Evolutionary conservation across 2,113 vertebrate species (phyloP).

Genomic region (Thalassoma bifasciatum): DNA sequence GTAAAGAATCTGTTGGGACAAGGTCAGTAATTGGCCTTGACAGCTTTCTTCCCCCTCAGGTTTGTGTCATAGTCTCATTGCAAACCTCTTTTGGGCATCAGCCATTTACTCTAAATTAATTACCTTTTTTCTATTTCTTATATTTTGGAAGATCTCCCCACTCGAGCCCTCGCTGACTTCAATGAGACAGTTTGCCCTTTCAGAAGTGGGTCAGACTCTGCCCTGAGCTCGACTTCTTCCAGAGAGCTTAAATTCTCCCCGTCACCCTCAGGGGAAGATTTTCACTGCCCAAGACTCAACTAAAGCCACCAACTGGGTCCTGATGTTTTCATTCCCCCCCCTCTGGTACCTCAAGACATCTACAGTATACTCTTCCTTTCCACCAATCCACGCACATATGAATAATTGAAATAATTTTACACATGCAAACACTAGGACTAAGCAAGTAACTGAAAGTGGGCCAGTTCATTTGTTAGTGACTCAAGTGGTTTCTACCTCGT

Average conservation of each 20-base stretch:
- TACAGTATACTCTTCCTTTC: neutral
- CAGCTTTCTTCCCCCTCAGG: neutral
- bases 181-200: constrained; percentile 42
- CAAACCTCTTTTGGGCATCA: neutral
- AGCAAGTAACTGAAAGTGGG: constrained; percentile 24
- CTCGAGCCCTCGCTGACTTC: constrained; percentile 8
- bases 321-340: constrained; percentile 28
- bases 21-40: neutral
- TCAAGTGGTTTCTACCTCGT: constrained; percentile 4
- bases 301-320: constrained; percentile 16
- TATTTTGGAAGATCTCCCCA: constrained; percentile 15
- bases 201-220: constrained; percentile 55
- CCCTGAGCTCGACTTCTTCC: constrained; percentile 40
- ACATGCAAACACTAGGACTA: neutral
- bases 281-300: constrained; percentile 28
- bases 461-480: constrained; percentile 24
- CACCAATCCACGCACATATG: neutral
- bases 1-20: neutral
- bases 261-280: constrained; percentile 24
- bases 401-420: neutral
- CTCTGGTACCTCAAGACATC: neutral
- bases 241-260: constrained; percentile 29
- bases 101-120: neutral
- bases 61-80: neutral
- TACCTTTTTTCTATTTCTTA: neutral